Conservation (phyloP, 92 coral and sea anemone species). For the Umimayanthus kanabou region DNA sequence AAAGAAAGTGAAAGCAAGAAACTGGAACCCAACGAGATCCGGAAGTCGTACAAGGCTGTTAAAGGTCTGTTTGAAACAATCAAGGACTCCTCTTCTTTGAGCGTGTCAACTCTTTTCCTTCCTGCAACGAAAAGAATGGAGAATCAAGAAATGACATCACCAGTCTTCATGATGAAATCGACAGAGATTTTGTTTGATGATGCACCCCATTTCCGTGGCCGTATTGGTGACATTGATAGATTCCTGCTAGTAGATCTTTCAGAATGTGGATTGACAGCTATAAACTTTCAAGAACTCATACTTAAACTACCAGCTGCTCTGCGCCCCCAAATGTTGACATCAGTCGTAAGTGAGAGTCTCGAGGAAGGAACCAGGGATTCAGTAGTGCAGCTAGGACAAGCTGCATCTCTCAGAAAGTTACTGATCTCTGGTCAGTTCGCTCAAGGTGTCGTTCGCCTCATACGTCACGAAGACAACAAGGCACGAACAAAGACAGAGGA, state of each 20-base stretch:
- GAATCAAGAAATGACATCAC: neutral
- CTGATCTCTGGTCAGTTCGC: conserved; percentile 52
- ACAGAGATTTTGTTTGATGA: conserved; percentile 56
- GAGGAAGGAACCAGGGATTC: conserved; percentile 3
- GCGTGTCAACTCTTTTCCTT: conserved; percentile 43
- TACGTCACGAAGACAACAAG: conserved; percentile 57
- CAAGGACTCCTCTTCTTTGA: neutral
- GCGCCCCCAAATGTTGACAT: conserved; percentile 64
- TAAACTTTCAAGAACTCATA: conserved; percentile 51
- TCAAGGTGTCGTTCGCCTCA: conserved; percentile 62
- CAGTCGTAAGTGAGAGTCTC: conserved; percentile 51
- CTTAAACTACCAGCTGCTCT: conserved; percentile 49
- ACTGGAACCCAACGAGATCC: conserved; percentile 63
- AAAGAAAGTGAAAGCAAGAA: conserved; percentile 3
- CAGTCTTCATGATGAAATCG: conserved; percentile 53
- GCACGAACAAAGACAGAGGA: conserved; percentile 26
- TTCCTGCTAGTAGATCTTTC: conserved; percentile 46
- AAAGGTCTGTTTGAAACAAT: conserved; percentile 61
- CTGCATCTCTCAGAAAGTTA: conserved; percentile 26
- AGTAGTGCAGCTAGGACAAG: conserved; percentile 6
- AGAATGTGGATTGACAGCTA: conserved; percentile 29
- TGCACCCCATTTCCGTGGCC: conserved; percentile 64
- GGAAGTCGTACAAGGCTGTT: conserved; percentile 46
- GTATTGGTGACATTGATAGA: conserved; percentile 39
- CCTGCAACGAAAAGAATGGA: conserved; percentile 43